These are phyloP conservation scores for Psilopsiagon aymara DNA, from an alignment of 2,113 vertebrate genomes.

Conservation along the genomic window DNA sequence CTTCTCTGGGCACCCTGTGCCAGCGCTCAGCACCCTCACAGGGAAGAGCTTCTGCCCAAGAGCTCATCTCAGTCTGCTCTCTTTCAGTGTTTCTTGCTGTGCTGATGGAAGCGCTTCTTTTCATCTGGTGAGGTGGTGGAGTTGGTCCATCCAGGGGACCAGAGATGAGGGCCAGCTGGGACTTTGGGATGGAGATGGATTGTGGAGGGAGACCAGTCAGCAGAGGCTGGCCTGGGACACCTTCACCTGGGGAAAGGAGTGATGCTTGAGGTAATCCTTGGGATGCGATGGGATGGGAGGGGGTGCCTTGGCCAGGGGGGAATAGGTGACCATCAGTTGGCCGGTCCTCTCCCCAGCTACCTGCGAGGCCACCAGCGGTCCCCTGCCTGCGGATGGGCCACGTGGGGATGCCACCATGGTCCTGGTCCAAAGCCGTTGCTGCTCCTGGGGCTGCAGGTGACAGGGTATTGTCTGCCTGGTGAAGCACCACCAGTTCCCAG, in stretches of 20 bases:
- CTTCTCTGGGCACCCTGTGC: neutral
- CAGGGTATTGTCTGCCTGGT: neutral
- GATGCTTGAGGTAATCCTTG: neutral
- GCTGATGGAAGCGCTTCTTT: neutral
- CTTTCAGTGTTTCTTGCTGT: neutral
- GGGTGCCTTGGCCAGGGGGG: neutral
- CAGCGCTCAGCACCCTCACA: neutral
- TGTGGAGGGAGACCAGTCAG: neutral
- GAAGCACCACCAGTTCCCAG: conserved; percentile 63
- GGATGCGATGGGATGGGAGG: neutral
- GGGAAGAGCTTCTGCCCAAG: neutral
- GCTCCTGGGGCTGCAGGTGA: neutral
- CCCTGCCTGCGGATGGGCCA: fast-evolving
- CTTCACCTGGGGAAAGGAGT: neutral
- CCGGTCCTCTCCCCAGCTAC: fast-evolving
- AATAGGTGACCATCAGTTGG: fast-evolving
- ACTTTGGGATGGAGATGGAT: neutral
- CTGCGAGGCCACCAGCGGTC: fast-evolving
- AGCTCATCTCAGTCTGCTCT: neutral
- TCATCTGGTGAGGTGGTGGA: fast-evolving
- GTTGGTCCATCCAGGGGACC: neutral
- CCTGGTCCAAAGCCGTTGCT: fast-evolving
- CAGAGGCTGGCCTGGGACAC: neutral
- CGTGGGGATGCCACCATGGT: fast-evolving
- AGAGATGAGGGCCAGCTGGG: fast-evolving